Base-by-base conservation (phyloP, 2,888 invertebrate genomes). In the Agrochola circellaris region DNA sequence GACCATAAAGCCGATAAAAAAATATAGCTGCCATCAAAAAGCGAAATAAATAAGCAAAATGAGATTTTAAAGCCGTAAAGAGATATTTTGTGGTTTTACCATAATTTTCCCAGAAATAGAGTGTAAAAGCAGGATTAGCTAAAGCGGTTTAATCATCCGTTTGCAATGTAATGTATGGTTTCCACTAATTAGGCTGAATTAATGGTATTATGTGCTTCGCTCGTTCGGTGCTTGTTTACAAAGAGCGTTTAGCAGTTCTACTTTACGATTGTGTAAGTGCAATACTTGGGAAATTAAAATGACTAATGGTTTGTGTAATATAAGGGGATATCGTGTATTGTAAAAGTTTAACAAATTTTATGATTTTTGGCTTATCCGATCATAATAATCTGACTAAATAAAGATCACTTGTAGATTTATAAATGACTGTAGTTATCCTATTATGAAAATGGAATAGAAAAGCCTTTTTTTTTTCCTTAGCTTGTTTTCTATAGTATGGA, bases 141-240 rank as follows among this genome's bases (percentile, higher is more conserved):
- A 73, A 67, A 79, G 75, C 72, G 71, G 84, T 84, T 84, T 85
- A 87, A 85, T 86, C 78, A 86, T 79, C 75, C 85, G 79, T 83
- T 88, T 81, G 83, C 87, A 81, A 80, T 85, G 82, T 88, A 90
- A 92, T 89, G 88, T 90, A 90, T 87, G 87, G 91, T 87, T 91
- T 89, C 88, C 82, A 87, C 87, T 92, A 92, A 92, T 92, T 92
- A 89, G 87, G 79, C 85, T 87, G 86, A 89, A 89, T 88, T 87
- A 87, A 85, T 83, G 79, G 76, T 69, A 80, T 88, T 87, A 85
- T 78, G 66, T 80, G 87, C 82, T 74, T 78, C 73, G 75, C 70
- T 85, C 66, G 61, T 75, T 78, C 68, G 73, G 73, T 61, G 73
- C 76, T 85, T 82, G 83, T 88, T 83, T 78, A 83, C 81, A 66